Conservation (phyloP, 2,888 invertebrate genomes). For the Phaedon cochleariae region DNA sequence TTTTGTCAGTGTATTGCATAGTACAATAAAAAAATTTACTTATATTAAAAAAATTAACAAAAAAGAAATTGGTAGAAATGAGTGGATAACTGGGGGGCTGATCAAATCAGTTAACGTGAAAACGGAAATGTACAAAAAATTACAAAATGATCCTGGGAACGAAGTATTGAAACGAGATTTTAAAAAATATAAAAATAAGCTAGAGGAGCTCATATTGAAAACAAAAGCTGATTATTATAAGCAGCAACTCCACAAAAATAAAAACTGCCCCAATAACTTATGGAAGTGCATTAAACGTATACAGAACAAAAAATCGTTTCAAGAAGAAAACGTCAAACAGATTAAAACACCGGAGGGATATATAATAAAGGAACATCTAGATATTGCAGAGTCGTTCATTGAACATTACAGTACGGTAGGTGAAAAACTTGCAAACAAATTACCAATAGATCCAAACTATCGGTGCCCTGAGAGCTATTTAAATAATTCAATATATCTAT, state of each 20-base stretch:
- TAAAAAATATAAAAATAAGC: background rate
- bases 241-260: background rate
- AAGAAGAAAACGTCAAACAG: conserved; percentile 8
- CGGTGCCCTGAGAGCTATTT: no score
- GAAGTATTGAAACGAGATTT: conserved; percentile 9
- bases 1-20: conserved; percentile 1
- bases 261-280: background rate
- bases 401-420: conserved; percentile 7
- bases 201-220: conserved; percentile 1
- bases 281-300: conserved; percentile 8
- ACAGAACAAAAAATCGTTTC: conserved; percentile 1
- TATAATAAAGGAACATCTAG: background rate
- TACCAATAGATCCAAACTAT: no score
- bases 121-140: conserved; percentile 9
- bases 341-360: background rate
- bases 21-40: background rate
- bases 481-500: conserved; percentile 2
- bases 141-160: background rate
- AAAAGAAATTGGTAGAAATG: background rate
- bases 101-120: conserved; percentile 5
- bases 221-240: no score
- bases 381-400: conserved; percentile 5
- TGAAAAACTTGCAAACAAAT: conserved; percentile 3
- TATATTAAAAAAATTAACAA: background rate
- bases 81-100: conserved; percentile 1